Conservation (phyloP, 2,797 vertebrate species). For the Mycteria americana region DNA sequence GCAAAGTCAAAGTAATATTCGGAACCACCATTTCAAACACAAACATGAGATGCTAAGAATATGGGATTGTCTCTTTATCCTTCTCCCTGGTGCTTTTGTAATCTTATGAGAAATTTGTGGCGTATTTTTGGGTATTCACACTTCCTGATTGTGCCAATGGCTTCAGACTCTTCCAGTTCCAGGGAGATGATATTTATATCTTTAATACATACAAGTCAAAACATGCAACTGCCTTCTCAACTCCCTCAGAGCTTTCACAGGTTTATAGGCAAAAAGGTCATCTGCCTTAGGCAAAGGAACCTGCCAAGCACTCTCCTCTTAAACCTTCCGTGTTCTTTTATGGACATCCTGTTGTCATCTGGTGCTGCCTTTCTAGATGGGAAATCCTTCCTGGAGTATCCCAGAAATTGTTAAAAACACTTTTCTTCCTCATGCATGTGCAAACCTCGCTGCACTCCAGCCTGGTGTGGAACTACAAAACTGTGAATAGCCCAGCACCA, state of each 20-base stretch:
- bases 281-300: neutral
- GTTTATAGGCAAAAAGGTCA: constrained; percentile 17
- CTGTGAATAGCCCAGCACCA: neutral
- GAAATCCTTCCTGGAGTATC: neutral
- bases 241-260: constrained; percentile 10
- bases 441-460: neutral
- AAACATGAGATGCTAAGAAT: neutral
- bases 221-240: neutral
- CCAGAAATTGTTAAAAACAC: neutral
- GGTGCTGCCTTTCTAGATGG: neutral
- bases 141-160: neutral
- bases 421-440: neutral
- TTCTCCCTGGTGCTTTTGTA: neutral
- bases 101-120: neutral
- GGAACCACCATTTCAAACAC: neutral
- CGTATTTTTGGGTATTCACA: neutral
- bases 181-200: neutral
- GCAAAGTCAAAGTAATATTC: neutral
- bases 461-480: neutral
- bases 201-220: neutral
- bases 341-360: neutral
- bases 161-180: neutral
- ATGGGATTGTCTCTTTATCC: neutral
- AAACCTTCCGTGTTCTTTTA: neutral
- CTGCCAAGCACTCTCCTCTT: neutral